Base-by-base conservation (phyloP, 1,140 invertebrate species). In the Atopsyche davidsoni region DNA sequence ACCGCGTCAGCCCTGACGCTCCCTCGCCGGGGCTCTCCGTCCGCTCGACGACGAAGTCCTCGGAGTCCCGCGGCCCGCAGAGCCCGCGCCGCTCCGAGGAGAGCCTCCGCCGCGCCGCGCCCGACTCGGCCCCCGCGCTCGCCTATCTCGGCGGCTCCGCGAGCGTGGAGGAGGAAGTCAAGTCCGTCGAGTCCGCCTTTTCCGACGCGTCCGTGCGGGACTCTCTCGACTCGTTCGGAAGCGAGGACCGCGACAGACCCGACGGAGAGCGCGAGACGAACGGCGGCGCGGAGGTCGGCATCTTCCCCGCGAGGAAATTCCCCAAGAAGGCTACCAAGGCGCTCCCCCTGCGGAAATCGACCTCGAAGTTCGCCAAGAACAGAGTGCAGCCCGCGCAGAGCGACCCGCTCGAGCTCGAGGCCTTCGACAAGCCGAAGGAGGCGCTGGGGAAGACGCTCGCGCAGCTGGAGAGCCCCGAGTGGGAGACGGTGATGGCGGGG, bases 401-500 rank as follows among this genome's bases (percentile, higher is more conserved):
- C 18, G 45, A 40, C 23, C 1, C 44, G 6, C n/a, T 9, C 31
- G 2, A 11, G 11, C 0, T 22, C 42, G 2, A n/a, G 31, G 22
- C 64, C 1, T 71, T 72, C 23, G 79, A 77, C 3, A 82, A 83
- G 59, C 78, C 81, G 1, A 78, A 80, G 24, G 77, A 79, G n/a
- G 76, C 76, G 4, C 59, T 87, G 1, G 70, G 76, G 6, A 78
- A 81, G 36, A 79, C 79, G 21, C 73, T 87, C 46, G 60, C 73
- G 44, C 80, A 87, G 51, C 64, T 91, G 19, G 80, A 83, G 57
- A 80, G 77, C 19, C 73, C 83, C 56, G 88, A 92, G 58, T 95
- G 91, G 93, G 90, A 95, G 64, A 70, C 79, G 0, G 88, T 86
- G 41, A 82, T 93, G 59, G 81, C 83, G 50, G 89, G 86, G 1